Evolutionary conservation across 1,140 invertebrate genomes (phyloP).

Genomic region (Bradysia coprophila): DNA sequence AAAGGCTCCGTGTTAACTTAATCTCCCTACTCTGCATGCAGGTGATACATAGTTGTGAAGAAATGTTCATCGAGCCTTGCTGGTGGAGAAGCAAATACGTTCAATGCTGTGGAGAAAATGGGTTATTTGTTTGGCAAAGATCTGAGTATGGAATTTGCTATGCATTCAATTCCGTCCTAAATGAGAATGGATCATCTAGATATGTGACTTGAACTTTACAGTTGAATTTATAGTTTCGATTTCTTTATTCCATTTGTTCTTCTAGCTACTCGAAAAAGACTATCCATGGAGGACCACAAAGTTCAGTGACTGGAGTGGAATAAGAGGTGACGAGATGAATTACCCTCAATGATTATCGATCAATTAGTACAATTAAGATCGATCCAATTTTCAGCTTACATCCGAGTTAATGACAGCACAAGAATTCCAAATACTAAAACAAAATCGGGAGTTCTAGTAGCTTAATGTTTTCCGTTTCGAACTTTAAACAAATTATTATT

Average conservation of each 20-base stretch:
- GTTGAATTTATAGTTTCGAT: too few species aligned
- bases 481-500: too few species aligned
- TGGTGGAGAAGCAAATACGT: constrained; percentile 11
- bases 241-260: too few species aligned
- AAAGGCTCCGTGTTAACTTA: too few species aligned
- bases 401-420: too few species aligned
- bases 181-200: constrained; percentile 6
- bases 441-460: too few species aligned
- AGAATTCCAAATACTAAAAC: too few species aligned
- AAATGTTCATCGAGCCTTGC: constrained; percentile 12
- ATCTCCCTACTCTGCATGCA: too few species aligned
- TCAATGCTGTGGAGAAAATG: constrained; percentile 18
- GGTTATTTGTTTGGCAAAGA: constrained; percentile 15
- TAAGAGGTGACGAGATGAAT: constrained; percentile 11
- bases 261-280: not conserved
- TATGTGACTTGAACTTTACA: not conserved
- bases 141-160: constrained; percentile 35
- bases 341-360: too few species aligned
- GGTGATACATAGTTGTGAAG: constrained; percentile 18
- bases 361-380: too few species aligned
- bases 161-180: constrained; percentile 30
- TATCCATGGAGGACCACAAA: constrained; percentile 17
- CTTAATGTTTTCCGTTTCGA: too few species aligned
- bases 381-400: too few species aligned
- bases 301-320: constrained; percentile 13